Conservation (phyloP, 64 coral and sea anemone genomes). For the Platygyra sinensis region DNA sequence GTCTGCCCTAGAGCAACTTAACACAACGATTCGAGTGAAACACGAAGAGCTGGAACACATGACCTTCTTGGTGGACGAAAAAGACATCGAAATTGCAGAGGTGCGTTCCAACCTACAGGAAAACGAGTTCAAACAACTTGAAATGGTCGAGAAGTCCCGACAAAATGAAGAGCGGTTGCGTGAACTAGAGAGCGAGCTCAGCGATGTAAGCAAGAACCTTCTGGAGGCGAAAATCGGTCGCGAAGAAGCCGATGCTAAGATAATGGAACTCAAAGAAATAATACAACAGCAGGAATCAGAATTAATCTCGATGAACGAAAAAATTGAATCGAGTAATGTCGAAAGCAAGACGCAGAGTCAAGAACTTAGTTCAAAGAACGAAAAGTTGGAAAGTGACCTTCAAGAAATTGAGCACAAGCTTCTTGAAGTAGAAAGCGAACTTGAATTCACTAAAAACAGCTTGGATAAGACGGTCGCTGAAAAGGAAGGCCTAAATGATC, state of each 20-base stretch:
- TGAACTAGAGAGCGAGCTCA: constrained; percentile 9
- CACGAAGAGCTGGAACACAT: constrained; percentile 79
- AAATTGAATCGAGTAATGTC: not conserved
- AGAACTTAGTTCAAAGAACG: not conserved
- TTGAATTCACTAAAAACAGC: constrained; percentile 7
- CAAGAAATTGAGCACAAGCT: not conserved
- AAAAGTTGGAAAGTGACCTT: not conserved
- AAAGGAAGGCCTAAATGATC: constrained; percentile 17
- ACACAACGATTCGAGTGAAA: constrained; percentile 58
- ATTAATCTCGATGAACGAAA: constrained; percentile 2
- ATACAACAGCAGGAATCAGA: constrained; percentile 31
- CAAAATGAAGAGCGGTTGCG: constrained; percentile 4
- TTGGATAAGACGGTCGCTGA: not conserved
- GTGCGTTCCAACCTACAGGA: constrained; percentile 34
- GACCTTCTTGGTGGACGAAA: constrained; percentile 79
- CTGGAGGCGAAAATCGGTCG: not conserved
- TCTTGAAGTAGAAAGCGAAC: constrained; percentile 30
- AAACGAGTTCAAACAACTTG: not conserved
- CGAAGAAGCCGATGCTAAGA: not conserved
- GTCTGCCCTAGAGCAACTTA: constrained; percentile 53
- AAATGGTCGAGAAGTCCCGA: constrained; percentile 7
- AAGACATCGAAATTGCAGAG: constrained; percentile 74
- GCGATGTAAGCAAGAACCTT: not conserved
- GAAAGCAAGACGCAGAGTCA: not conserved
- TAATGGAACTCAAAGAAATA: constrained; percentile 20